Evolutionary conservation across 2,888 invertebrate species (phyloP), one percentile per base, ranked within the genome.

Genomic region (Philereme transversata): DNA sequence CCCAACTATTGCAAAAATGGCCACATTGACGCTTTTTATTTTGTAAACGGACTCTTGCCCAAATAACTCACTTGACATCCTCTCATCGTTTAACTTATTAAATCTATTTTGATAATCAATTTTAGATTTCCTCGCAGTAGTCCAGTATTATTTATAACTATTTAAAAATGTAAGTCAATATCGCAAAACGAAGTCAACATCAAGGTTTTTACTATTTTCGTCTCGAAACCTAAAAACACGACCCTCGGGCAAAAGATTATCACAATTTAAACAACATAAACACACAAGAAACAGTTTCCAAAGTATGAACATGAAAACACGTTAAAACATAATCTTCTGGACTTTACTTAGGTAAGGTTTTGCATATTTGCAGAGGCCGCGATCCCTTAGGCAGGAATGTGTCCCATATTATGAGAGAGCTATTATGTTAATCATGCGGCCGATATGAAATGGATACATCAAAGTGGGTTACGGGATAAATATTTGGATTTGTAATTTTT

Each of bases 341-440:
- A 40, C 51, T 52, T 48, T 48, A 40, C 55, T 6, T 57, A 51
- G 46, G 57, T 58, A 54, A 4, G 56, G 57, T 61, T 61, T 57
- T 51, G 51, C 62, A 62, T 62, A 62, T 62, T 62, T 62, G 62
- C 45, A 48, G 43, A 62, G 58, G 51, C 51, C n/a, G 54, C 58
- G 11, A 44, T 50, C 62, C 53, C 41, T 22, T 35, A 44, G 53
- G 46, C 57, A 56, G 56, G 62, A 58, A 51, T 61, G 51, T 51
- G 47, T 38, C 44, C 49, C 54, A 45, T 62, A 62, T 62, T 55
- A n/a, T 58, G 58, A 58, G 58, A 55, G 55, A 9, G 36, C 51
- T 51, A 54, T 47, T 58, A 62, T 40, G 40, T 40, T 8, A 40
- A 40, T 40, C n/a, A 48, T 43, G 53, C 22, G 41, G 51, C n/a